These are phyloP conservation scores for Cerastis rubricosa DNA, from an alignment of 2,888 invertebrate species.

Conservation along the genomic window DNA sequence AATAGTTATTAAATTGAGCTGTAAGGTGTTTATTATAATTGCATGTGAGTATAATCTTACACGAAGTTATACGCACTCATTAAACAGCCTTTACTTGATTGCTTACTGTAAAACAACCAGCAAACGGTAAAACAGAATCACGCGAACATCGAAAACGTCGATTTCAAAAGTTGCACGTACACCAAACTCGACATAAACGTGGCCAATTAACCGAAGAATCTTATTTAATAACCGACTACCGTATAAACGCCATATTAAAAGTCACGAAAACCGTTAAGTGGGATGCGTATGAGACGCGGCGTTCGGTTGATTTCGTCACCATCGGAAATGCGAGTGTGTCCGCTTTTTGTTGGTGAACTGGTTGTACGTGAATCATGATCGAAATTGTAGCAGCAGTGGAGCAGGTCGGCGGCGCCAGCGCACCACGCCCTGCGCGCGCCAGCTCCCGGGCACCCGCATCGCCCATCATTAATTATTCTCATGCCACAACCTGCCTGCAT, in stretches of 20 bases:
- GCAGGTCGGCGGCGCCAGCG: slow-evolving; percentile 84
- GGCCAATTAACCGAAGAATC: slow-evolving; percentile 85
- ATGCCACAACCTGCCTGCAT: slow-evolving; percentile 78
- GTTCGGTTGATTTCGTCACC: slow-evolving; percentile 81
- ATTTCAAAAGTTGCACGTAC: slow-evolving; percentile 78
- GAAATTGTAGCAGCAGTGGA: slow-evolving; percentile 76
- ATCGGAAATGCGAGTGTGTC: slow-evolving; percentile 81
- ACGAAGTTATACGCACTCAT: slow-evolving; percentile 67
- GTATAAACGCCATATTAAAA: slow-evolving; percentile 86
- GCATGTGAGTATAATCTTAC: slow-evolving; percentile 58
- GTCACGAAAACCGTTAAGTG: slow-evolving; percentile 85
- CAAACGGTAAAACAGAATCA: slow-evolving; percentile 76
- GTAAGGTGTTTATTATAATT: slow-evolving; percentile 60
- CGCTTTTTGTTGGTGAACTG: slow-evolving; percentile 79
- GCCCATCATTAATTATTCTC: slow-evolving; percentile 83
- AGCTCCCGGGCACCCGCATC: slow-evolving; percentile 79
- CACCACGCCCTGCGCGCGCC: slow-evolving; percentile 83
- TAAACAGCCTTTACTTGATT: slow-evolving; percentile 73
- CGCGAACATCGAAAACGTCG: slow-evolving; percentile 77
- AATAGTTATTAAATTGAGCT: slow-evolving; percentile 49
- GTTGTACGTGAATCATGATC: slow-evolving; percentile 81
- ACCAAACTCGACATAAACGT: slow-evolving; percentile 79
- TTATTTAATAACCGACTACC: slow-evolving; percentile 87
- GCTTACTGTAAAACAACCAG: slow-evolving; percentile 75
- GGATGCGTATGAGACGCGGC: slow-evolving; percentile 81